Base-by-base conservation (phyloP, 2,113 vertebrate genomes). In the Lipophrys pholis region DNA sequence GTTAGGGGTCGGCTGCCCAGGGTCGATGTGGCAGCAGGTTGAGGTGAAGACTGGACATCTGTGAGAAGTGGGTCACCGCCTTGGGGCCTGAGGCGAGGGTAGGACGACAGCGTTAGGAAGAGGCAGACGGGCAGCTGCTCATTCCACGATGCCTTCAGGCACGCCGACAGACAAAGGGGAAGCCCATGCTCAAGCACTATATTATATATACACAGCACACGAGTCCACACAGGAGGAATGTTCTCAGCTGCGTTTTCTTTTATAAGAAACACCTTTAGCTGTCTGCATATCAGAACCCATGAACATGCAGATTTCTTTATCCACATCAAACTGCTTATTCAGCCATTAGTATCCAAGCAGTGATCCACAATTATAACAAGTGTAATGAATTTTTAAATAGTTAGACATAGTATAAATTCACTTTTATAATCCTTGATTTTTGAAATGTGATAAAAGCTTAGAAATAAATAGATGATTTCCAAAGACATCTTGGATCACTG, bases 101-200 rank as follows among this genome's bases (percentile, higher is more conserved):
- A 81, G 89, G 90, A 83, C 79, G 79, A 92, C 79, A 92, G 69
- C 72, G 76, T 89, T 85, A 74, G 70, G 53, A 52, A 69, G 66
- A 65, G 53, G 76, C 50, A 73, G 70, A 11, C 61, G 68, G 60
- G 81, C 87, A 91, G 88, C 81, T 84, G 88, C 50, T 83, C 76
- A 90, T 85, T 90, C 81, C 81, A 90, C 21, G 54, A 75, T 87
- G 85, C 87, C 68, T 39, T 35, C 43, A 81, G 61, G 61, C 46
- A 6, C 48, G 63, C 53, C 68, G 42, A 63, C 62, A 76, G 55
- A 65, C 57, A 56, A 50, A 59, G 46, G 14, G 53, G 36, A 76
- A 51, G 41, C 36, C 67, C 88, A 92, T 91, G 87, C 91, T 85
- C 61, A 65, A 53, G 14, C 80, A 84, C 49, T 15, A 17, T n/a